Evolutionary conservation across 1,140 invertebrate species (phyloP).

Genomic region (Drosophila malerkotliana): DNA sequence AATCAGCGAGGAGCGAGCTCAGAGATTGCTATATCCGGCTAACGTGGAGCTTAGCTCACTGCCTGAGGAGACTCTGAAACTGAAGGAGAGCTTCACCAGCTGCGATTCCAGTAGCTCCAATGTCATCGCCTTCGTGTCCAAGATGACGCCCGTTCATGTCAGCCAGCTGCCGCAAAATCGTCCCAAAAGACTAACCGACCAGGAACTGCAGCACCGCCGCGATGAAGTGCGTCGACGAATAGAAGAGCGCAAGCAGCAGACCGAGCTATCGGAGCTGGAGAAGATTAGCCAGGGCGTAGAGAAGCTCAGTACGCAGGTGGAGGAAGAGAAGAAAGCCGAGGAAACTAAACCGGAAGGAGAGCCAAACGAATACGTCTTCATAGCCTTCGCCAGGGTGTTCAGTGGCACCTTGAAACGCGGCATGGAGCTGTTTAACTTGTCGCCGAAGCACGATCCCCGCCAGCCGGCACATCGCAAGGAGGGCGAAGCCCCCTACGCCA

Average conservation of each 20-base stretch:
- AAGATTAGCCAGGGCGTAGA: conserved; percentile 84
- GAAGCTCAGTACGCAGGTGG: conserved; percentile 51
- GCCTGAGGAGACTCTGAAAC: conserved; percentile 88
- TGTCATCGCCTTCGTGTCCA: conserved; percentile 96
- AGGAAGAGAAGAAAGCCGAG: conserved; percentile 61
- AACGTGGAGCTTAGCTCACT: conserved; percentile 89
- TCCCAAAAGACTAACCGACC: conserved; percentile 89
- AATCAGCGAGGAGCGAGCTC: conserved; percentile 90
- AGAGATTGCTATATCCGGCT: conserved; percentile 90
- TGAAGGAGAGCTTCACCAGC: conserved; percentile 91
- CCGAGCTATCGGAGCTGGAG: conserved; percentile 85
- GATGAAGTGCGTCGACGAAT: conserved; percentile 88
- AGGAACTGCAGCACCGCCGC: conserved; percentile 90
- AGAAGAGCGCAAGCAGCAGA: conserved; percentile 85
- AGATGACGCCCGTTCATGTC: conserved; percentile 87
- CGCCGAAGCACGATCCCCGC: conserved; percentile 95
- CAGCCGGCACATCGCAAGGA: conserved; percentile 63
- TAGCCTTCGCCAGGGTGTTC: conserved; percentile 97
- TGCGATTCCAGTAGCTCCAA: conserved; percentile 89
- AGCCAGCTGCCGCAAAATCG: conserved; percentile 89
- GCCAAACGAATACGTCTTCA: conserved; percentile 88
- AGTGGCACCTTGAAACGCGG: conserved; percentile 93
- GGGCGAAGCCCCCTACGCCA: conserved; percentile 84
- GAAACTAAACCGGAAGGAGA: conserved; percentile 60
- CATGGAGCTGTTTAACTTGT: conserved; percentile 92